These are phyloP conservation scores for Cynoglossus semilaevis DNA, from an alignment of 2,113 vertebrate species.

Conservation along the genomic window DNA sequence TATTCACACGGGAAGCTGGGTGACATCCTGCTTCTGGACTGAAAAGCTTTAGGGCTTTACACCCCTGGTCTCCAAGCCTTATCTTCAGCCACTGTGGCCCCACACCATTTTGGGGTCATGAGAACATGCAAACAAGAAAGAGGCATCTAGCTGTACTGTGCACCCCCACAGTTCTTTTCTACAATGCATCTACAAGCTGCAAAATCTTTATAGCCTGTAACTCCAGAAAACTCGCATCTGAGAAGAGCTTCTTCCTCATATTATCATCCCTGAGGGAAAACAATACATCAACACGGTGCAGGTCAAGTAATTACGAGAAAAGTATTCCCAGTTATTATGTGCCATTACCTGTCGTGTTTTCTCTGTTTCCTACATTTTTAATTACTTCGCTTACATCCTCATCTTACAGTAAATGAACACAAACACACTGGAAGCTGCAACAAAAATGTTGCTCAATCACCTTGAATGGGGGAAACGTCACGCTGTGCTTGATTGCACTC, in stretches of 20 bases:
- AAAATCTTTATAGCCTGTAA: neutral
- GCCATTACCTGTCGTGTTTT: neutral
- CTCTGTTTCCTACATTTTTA: neutral
- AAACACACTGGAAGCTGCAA: too few species aligned
- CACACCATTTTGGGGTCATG: slow-evolving; percentile 41
- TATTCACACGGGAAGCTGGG: slow-evolving; percentile 63
- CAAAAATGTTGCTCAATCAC: too few species aligned
- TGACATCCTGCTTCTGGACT: slow-evolving; percentile 38
- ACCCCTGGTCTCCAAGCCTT: slow-evolving; percentile 2
- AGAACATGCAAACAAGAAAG: slow-evolving; percentile 46
- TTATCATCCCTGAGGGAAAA: neutral
- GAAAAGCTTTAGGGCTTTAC: slow-evolving; percentile 21
- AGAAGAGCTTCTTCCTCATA: neutral
- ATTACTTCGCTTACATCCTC: neutral
- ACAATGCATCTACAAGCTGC: neutral
- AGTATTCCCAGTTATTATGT: neutral
- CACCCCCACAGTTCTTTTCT: neutral
- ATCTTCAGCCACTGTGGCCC: slow-evolving; percentile 6
- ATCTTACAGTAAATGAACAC: neutral
- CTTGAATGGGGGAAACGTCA: too few species aligned
- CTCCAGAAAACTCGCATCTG: neutral
- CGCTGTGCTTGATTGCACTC: too few species aligned
- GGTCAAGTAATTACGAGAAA: neutral
- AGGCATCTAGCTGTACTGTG: neutral
- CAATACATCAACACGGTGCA: neutral